Base-by-base conservation (phyloP, 2,888 invertebrate genomes). In the Dicranocentrus wangi region DNA sequence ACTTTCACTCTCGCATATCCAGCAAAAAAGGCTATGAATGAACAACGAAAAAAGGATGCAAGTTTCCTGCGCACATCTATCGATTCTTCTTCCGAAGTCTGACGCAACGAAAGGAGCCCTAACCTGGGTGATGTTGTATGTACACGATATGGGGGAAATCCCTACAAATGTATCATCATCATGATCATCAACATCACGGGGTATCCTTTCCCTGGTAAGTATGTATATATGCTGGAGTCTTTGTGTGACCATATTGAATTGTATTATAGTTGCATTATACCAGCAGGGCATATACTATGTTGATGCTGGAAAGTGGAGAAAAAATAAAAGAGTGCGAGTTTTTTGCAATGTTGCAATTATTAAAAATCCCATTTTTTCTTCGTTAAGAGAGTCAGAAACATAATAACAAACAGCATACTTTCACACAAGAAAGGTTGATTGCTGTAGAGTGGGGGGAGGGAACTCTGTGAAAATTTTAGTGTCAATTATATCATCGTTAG, bases 401-500 rank as follows among this genome's bases (percentile, higher is more conserved):
- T 7, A 10, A 10, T 10, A 32, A 32, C 32, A 23, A 55, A 55
- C 25, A 55, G 25, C 21, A 2, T 10, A 10, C 25, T 13, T 55
- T 25, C 15, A 23, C 1, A 47, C 2, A n/a, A n/a, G 47, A 47
- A n/a, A 7, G 39, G 23, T 53, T 51, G 27, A 19, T 61, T n/a
- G n/a, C 43, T 60, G 27, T 61, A 8, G 27, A 5, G 42, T 61
- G 42, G 60, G 42, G 23, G 63, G 47, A 32, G 63, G 63, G 23
- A 61, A 75, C 69, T 28, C 72, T 47, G 60, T 42, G 55, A 83
- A 73, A 71, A 85, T 85, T 85, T 73, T 85, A 78, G 86, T 86
- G 83, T 85, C 86, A 86, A 84, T 86, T 63, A 85, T 86, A 58
- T 83, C 85, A 39, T 85, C 86, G 68, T 81, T 86, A 76, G 66